phyloP scores from a whole-genome alignment of 2,797 vertebrate species.

The Gallinago solitaria region DNA sequence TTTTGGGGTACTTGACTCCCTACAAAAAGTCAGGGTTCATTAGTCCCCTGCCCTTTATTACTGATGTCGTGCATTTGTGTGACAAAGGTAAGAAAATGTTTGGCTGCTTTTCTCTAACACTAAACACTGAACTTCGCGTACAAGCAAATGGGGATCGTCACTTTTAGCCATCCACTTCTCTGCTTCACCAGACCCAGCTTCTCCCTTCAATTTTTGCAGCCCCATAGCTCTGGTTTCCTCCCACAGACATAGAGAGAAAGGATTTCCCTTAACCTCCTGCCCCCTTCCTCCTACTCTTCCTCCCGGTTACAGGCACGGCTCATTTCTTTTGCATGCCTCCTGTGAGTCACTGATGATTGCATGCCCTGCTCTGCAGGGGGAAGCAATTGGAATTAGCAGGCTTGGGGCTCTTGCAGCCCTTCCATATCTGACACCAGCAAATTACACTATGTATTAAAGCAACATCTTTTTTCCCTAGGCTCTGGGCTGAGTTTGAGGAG shows the following conservation, averaged over 20 bases:
- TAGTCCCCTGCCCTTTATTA: neutral
- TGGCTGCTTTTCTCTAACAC: neutral
- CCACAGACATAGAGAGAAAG: neutral
- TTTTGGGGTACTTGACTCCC: neutral
- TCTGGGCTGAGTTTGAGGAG: neutral
- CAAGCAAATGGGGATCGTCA: neutral
- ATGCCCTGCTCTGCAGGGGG: accelerated
- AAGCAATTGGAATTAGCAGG: neutral
- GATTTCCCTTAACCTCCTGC: neutral
- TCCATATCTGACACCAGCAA: neutral
- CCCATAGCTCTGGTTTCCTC: neutral
- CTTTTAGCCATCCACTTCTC: neutral
- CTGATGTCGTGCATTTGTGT: neutral
- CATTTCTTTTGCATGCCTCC: neutral
- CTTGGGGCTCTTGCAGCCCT: neutral
- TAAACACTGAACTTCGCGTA: neutral
- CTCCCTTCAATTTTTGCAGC: neutral
- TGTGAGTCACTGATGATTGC: neutral
- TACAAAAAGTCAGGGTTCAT: neutral
- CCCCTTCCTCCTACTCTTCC: neutral
- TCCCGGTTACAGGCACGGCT: neutral
- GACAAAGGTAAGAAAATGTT: neutral
- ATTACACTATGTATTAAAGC: neutral
- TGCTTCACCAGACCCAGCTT: neutral
- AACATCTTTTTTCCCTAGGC: neutral